A percentile compares a stretch with the other conserved stretches of the same genome.
phyloP scores from a whole-genome alignment of 2,797 vertebrate genomes.

The Ptychobarbus kaznakovi region DNA sequence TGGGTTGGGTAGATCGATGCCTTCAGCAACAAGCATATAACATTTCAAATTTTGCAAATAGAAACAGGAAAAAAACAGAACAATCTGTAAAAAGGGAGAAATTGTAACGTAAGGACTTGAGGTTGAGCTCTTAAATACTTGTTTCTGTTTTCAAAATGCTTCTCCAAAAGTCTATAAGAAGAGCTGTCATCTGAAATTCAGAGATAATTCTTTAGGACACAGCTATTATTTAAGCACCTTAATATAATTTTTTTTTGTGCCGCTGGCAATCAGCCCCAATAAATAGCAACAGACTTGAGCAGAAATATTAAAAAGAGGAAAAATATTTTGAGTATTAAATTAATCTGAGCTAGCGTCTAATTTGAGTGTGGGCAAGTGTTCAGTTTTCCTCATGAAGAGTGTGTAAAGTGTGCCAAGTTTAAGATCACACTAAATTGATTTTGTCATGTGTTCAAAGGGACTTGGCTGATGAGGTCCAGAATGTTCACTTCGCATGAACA shows the following conservation, averaged over 20 bases:
- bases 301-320: constrained; percentile 67
- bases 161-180: constrained; percentile 70
- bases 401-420: constrained; percentile 74
- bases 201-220: constrained; percentile 82
- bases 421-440: constrained; percentile 81
- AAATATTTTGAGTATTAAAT: constrained; percentile 82
- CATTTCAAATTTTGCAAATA: background rate
- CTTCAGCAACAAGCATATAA: background rate
- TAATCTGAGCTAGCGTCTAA: constrained; percentile 82
- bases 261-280: constrained; percentile 80
- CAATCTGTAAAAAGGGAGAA: background rate
- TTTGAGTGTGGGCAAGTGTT: constrained; percentile 80
- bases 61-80: background rate
- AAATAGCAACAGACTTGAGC: constrained; percentile 79
- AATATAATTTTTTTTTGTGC: constrained; percentile 81
- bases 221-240: constrained; percentile 76
- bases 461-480: constrained; percentile 76
- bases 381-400: constrained; percentile 71
- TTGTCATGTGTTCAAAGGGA: constrained; percentile 82
- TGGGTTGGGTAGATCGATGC: background rate
- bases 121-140: background rate
- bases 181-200: constrained; percentile 78
- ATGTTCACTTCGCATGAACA: constrained; percentile 67
- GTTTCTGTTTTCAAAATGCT: constrained; percentile 20
- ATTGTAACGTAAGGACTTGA: background rate